A percentile compares a stretch with the other conserved stretches of the same genome.
These are phyloP conservation scores for Agriopis marginaria DNA, from an alignment of 2,888 invertebrate species.

Conservation along the genomic window DNA sequence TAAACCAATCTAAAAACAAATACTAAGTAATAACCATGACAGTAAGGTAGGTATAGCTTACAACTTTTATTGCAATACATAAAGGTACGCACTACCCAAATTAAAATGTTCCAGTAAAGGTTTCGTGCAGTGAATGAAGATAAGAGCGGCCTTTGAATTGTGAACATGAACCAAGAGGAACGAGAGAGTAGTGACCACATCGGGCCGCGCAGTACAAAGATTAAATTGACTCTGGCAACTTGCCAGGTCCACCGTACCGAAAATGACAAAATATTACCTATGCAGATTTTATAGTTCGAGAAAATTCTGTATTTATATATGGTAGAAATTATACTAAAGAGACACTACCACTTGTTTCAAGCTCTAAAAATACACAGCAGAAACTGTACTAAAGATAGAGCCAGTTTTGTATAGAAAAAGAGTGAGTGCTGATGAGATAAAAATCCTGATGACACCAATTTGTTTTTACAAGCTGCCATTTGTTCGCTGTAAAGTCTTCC, in stretches of 20 bases:
- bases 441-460: slow-evolving; percentile 42
- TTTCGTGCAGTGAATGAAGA: slow-evolving; percentile 47
- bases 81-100: background rate
- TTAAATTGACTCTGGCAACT: slow-evolving; percentile 77
- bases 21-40: too few species aligned
- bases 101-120: slow-evolving; percentile 36
- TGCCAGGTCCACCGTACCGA: slow-evolving; percentile 67
- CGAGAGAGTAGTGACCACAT: slow-evolving; percentile 74
- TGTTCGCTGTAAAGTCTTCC: slow-evolving; percentile 30
- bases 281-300: slow-evolving; percentile 69
- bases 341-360: background rate
- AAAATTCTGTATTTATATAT: slow-evolving; percentile 38
- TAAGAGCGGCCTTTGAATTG: slow-evolving; percentile 53
- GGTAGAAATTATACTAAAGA: too few species aligned
- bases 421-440: slow-evolving; percentile 37
- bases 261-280: slow-evolving; percentile 75
- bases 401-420: slow-evolving; percentile 8
- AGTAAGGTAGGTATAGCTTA: too few species aligned
- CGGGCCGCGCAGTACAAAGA: slow-evolving; percentile 72
- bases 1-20: too few species aligned
- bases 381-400: background rate
- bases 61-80: too few species aligned
- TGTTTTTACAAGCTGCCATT: slow-evolving; percentile 43
- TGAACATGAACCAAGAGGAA: slow-evolving; percentile 60
- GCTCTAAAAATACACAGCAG: background rate